Conservation (phyloP, 2,888 invertebrate species). For the Sepioteuthis lessoniana region DNA sequence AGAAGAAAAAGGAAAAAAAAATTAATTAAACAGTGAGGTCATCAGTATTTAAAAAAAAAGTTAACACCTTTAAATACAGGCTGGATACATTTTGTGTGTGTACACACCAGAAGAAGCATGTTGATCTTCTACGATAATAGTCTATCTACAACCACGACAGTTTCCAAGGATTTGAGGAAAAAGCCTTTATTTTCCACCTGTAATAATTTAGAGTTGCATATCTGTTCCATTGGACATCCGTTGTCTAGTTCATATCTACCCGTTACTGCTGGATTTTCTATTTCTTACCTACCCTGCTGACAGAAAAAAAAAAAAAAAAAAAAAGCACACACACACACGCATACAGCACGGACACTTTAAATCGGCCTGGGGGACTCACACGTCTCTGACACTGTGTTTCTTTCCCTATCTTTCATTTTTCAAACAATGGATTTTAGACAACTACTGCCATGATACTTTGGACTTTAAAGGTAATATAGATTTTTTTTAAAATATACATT, state of each 20-base stretch:
- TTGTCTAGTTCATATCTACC: background rate
- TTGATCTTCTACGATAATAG: background rate
- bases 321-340: background rate
- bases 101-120: background rate
- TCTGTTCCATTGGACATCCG: background rate
- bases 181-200: background rate
- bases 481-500: background rate
- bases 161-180: background rate
- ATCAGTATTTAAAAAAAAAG: too few relatives aligned
- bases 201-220: background rate
- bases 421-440: slow-evolving; percentile 33
- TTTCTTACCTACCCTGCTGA: background rate
- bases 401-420: background rate
- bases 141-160: background rate
- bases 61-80: background rate
- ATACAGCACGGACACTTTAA: background rate
- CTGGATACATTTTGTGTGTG: background rate
- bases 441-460: background rate
- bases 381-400: background rate
- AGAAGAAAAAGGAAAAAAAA: background rate
- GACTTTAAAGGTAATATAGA: background rate
- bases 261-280: background rate
- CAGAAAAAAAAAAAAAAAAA: background rate
- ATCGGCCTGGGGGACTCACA: background rate
- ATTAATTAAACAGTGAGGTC: too few relatives aligned